Conservation (phyloP, 2,888 invertebrate genomes). For the Arrhopalites spinosus region DNA sequence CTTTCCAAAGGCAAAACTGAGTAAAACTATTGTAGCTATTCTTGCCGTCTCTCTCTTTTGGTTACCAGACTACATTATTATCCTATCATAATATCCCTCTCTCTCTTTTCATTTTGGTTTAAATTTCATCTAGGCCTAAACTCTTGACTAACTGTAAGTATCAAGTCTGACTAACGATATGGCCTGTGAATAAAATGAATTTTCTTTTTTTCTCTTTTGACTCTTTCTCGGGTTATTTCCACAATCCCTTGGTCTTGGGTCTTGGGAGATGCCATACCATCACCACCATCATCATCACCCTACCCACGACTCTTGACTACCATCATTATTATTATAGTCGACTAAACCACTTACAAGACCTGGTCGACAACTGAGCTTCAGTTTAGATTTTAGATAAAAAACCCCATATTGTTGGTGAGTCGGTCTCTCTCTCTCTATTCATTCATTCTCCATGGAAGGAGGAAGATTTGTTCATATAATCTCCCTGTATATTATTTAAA, state of each 20-base stretch:
- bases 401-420: conserved; percentile 6
- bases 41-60: not conserved
- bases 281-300: too few species aligned
- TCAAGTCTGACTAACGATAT: not conserved
- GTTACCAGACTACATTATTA: too few species aligned
- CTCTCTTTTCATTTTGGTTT: not conserved
- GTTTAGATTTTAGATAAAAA: conserved; percentile 7
- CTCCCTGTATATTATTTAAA: too few species aligned
- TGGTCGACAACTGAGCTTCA: not conserved
- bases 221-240: not conserved
- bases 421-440: not conserved
- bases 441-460: too few species aligned
- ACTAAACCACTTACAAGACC: conserved; percentile 9
- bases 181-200: not conserved
- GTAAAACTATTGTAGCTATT: not conserved
- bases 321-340: not conserved
- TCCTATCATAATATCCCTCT: too few species aligned
- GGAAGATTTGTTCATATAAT: too few species aligned
- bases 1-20: not conserved
- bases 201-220: not conserved
- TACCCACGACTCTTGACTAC: not conserved
- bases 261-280: too few species aligned
- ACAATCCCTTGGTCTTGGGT: conserved; percentile 1
- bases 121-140: not conserved
- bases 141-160: not conserved